Percentiles rank a stretch among this genome's conserved stretches.
phyloP scores from a whole-genome alignment of 2,888 invertebrate species.

The Andrena camellia region DNA sequence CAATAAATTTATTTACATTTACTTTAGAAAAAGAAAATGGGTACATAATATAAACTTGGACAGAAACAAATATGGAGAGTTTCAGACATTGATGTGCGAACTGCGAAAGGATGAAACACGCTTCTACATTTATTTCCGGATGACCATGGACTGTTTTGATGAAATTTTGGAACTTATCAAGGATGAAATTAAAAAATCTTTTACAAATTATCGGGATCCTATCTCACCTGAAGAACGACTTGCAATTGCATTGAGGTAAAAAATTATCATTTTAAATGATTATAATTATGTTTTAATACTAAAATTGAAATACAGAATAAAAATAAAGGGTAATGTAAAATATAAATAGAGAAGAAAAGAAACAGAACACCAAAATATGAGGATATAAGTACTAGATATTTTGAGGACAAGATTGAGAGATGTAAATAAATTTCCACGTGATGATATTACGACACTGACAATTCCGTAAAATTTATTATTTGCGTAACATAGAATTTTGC shows the following conservation, averaged over 20 bases:
- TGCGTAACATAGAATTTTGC: neutral
- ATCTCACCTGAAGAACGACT: constrained; percentile 6
- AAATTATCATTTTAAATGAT: neutral
- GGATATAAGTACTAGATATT: neutral
- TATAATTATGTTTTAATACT: constrained; percentile 1
- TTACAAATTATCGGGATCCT: neutral
- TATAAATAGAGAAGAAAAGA: neutral
- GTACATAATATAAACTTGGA: neutral
- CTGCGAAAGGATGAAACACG: neutral
- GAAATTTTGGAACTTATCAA: constrained; percentile 4
- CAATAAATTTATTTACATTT: neutral
- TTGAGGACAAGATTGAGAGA: neutral
- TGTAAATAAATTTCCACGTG: neutral
- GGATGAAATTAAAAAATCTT: neutral
- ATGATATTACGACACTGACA: neutral
- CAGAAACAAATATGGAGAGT: neutral
- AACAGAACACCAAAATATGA: no score
- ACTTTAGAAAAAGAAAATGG: neutral
- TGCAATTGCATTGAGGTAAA: neutral
- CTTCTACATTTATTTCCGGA: constrained; percentile 1
- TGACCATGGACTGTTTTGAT: neutral
- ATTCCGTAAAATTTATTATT: no score
- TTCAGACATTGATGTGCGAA: neutral
- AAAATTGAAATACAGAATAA: neutral
- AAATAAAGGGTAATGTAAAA: neutral